Conservation (phyloP, 2,797 vertebrate genomes). For the Urocyon cinereoargenteus region DNA sequence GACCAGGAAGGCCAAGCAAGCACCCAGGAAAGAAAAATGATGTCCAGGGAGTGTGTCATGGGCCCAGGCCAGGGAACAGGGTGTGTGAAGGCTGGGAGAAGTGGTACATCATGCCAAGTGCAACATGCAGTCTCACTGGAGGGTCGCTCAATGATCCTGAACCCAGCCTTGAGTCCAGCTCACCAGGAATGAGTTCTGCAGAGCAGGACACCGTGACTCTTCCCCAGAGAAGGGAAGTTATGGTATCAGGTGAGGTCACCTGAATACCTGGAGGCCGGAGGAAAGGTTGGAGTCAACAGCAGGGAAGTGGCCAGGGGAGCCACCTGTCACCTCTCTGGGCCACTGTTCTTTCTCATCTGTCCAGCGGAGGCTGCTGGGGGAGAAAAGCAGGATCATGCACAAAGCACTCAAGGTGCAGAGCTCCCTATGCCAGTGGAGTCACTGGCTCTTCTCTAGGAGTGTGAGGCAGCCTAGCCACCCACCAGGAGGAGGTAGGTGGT, state of each 20-base stretch:
- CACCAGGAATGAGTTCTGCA: neutral
- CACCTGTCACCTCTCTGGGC: neutral
- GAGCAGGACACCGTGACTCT: neutral
- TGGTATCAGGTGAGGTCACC: neutral
- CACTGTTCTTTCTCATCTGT: neutral
- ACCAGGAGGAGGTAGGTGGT: neutral
- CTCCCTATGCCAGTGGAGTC: neutral
- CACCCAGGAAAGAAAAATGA: neutral
- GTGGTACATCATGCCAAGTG: rapidly evolving
- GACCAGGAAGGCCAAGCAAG: neutral
- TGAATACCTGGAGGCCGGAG: neutral
- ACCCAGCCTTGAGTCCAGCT: neutral
- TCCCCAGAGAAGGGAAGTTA: neutral
- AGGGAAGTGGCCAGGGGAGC: neutral
- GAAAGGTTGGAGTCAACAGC: neutral
- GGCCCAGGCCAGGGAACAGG: neutral
- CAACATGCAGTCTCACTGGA: neutral
- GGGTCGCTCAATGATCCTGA: rapidly evolving
- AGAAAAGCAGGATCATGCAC: too few species aligned
- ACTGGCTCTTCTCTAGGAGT: neutral
- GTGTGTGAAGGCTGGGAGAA: rapidly evolving
- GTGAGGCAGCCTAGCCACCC: neutral
- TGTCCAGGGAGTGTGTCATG: neutral
- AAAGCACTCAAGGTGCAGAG: neutral
- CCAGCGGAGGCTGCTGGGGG: rapidly evolving